Percentiles rank a stretch among this genome's conserved stretches.
These are phyloP conservation scores for Drosophila merina DNA, from an alignment of 2,888 invertebrate genomes.

Conservation along the genomic window DNA sequence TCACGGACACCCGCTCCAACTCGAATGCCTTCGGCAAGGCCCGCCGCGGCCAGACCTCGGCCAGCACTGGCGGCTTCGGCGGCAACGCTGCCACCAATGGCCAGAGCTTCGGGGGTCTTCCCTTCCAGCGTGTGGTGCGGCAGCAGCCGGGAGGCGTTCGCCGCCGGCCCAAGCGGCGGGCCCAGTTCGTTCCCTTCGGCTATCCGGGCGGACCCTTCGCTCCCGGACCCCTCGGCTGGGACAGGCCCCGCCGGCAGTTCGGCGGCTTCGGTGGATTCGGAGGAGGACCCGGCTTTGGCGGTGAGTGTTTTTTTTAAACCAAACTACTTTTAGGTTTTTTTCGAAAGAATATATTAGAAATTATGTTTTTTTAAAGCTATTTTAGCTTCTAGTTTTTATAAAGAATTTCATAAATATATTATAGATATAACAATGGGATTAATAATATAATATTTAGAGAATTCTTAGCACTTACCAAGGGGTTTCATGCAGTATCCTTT, in stretches of 20 bases:
- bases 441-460: too few species aligned
- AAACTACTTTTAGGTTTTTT: too few species aligned
- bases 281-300: conserved; percentile 12
- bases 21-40: conserved; percentile 78
- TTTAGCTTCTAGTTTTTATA: too few species aligned
- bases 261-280: conserved; percentile 32
- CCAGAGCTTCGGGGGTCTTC: conserved; percentile 39
- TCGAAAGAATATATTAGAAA: too few species aligned
- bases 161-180: conserved; percentile 63
- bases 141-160: conserved; percentile 42
- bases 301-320: not conserved
- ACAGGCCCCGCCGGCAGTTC: conserved; percentile 55
- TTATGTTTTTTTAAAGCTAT: too few species aligned
- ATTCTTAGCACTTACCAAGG: too few species aligned
- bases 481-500: too few species aligned
- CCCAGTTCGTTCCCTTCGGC: conserved; percentile 68
- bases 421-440: too few species aligned
- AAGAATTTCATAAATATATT: too few species aligned
- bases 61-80: conserved; percentile 67
- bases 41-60: conserved; percentile 73
- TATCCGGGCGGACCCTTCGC: conserved; percentile 49
- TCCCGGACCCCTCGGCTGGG: conserved; percentile 8
- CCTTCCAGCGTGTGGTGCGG: conserved; percentile 34
- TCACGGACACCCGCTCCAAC: conserved; percentile 69
- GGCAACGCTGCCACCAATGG: conserved; percentile 58